Percentiles rank a stretch among this genome's conserved stretches.
Evolutionary conservation across 2,113 vertebrate species (phyloP).

Genomic region (Chunga burmeisteri): DNA sequence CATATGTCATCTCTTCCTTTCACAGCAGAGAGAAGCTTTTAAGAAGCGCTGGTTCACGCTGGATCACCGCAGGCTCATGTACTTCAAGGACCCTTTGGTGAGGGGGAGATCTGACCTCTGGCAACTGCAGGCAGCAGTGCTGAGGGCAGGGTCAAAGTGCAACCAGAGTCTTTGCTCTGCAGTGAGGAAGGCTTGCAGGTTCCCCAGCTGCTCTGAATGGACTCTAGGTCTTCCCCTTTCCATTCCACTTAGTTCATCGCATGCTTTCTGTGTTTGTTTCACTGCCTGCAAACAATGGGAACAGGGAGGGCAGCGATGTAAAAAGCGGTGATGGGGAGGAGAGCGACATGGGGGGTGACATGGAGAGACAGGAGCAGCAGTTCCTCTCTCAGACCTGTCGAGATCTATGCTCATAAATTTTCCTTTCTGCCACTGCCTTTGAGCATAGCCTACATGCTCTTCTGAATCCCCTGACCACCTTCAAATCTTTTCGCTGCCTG

Average conservation of each 20-base stretch:
- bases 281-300: neutral
- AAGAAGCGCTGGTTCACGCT: slow-evolving; percentile 93
- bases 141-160: neutral
- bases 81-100: slow-evolving; percentile 93
- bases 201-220: neutral
- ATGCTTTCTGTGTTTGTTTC: neutral
- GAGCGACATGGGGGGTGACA: neutral
- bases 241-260: neutral
- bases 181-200: neutral
- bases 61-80: slow-evolving; percentile 90
- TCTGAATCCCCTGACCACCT: neutral
- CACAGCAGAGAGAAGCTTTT: slow-evolving; percentile 89
- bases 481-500: neutral
- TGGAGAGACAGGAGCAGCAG: neutral
- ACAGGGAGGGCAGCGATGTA: neutral
- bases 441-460: neutral
- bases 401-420: neutral
- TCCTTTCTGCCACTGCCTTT: neutral
- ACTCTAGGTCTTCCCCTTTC: neutral
- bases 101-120: neutral
- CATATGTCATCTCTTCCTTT: neutral
- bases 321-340: neutral
- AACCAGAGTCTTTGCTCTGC: neutral
- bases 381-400: neutral
- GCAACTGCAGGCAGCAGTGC: neutral